These are phyloP conservation scores for Drosophila sordidapex DNA, from an alignment of 2,888 invertebrate species.

Conservation along the genomic window DNA sequence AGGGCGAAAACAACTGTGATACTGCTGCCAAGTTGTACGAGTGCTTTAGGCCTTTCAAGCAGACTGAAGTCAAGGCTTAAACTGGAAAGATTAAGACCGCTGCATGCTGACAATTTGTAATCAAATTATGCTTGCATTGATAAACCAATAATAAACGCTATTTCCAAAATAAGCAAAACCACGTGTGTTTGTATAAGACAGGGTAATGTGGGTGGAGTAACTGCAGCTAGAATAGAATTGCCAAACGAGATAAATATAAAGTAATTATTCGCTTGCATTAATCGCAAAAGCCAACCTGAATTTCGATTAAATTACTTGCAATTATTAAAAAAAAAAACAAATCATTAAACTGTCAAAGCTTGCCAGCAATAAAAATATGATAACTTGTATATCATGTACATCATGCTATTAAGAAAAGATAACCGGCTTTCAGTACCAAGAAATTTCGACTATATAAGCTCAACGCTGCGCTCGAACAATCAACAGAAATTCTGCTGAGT, in stretches of 20 bases:
- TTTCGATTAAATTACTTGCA: slow-evolving; percentile 62
- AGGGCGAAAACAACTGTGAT: too few species aligned
- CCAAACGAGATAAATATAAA: not conserved
- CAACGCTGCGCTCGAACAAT: slow-evolving; percentile 1
- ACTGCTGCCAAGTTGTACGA: too few species aligned
- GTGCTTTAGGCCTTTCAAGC: too few species aligned
- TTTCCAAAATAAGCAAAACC: too few species aligned
- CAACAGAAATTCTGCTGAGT: slow-evolving; percentile 59
- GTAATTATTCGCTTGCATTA: slow-evolving; percentile 43
- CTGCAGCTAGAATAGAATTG: too few species aligned
- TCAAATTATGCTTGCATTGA: too few species aligned
- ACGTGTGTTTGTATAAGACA: too few species aligned
- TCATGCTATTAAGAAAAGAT: slow-evolving; percentile 33
- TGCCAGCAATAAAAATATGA: not conserved
- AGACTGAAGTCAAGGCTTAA: too few species aligned
- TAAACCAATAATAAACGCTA: too few species aligned
- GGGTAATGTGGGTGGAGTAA: too few species aligned
- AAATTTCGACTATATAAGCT: slow-evolving; percentile 59
- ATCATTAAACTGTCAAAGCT: not conserved
- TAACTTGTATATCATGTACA: slow-evolving; percentile 32
- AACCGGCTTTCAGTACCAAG: slow-evolving; percentile 60
- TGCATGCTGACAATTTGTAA: too few species aligned
- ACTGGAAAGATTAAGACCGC: too few species aligned
- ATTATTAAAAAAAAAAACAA: slow-evolving; percentile 7
- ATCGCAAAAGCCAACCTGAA: slow-evolving; percentile 34